phyloP scores from a whole-genome alignment of 35 echinoderm and acorn worm species.

The Ptychodera flava region DNA sequence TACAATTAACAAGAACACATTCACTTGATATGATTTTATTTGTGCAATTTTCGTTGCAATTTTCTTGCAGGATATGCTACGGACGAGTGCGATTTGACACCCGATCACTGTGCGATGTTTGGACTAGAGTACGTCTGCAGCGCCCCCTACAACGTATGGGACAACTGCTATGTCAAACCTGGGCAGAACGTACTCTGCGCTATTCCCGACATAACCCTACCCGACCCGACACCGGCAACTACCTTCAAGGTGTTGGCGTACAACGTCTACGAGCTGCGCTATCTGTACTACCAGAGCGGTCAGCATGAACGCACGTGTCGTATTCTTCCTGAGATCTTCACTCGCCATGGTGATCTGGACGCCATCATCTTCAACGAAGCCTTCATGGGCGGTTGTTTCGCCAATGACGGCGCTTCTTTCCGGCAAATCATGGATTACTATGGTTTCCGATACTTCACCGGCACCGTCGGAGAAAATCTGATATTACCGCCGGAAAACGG shows the following conservation, averaged over 20 bases:
- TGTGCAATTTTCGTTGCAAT: too few relatives aligned
- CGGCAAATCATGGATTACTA: slow-evolving; percentile 66
- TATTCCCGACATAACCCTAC: not conserved
- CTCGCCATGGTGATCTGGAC: slow-evolving; percentile 77
- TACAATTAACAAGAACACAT: too few relatives aligned
- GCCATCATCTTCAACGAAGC: slow-evolving; percentile 84
- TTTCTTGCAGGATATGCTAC: not conserved
- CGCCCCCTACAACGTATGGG: not conserved
- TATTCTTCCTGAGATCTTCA: slow-evolving; percentile 58
- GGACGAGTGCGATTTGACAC: not conserved
- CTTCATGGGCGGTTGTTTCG: slow-evolving; percentile 91
- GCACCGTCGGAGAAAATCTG: slow-evolving; percentile 44
- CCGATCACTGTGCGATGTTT: not conserved
- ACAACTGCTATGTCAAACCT: not conserved
- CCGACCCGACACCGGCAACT: slow-evolving; percentile 8
- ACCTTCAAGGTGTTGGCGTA: slow-evolving; percentile 61
- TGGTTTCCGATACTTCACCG: slow-evolving; percentile 73
- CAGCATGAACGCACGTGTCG: slow-evolving; percentile 89
- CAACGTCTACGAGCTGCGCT: slow-evolving; percentile 85
- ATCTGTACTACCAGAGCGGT: slow-evolving; percentile 76
- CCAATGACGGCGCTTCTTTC: slow-evolving; percentile 5
- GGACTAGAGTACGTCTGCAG: not conserved
- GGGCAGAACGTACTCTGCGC: not conserved
- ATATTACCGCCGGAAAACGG: slow-evolving; percentile 30
- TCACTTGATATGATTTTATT: too few relatives aligned